Conservation (phyloP, 1,140 invertebrate genomes). For the Vanessa atalanta region DNA sequence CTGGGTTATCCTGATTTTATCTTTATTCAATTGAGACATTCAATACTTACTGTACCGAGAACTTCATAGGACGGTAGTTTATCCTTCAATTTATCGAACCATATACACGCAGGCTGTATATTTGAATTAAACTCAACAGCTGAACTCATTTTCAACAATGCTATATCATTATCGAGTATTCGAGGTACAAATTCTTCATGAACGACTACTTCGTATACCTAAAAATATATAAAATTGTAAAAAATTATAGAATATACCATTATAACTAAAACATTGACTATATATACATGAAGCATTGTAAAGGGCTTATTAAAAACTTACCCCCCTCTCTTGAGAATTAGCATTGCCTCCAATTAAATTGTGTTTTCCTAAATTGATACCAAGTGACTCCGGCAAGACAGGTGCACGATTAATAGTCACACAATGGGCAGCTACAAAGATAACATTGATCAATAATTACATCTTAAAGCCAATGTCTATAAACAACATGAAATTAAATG, state of each 20-base stretch:
- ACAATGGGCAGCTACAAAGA: constrained; percentile 64
- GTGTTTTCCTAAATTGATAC: constrained; percentile 60
- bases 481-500: too few relatives aligned
- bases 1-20: neutral
- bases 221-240: neutral
- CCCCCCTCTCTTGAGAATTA: constrained; percentile 52
- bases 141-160: constrained; percentile 55
- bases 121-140: constrained; percentile 48
- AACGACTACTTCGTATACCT: constrained; percentile 56
- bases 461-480: too few relatives aligned
- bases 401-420: constrained; percentile 44
- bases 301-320: too few relatives aligned
- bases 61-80: constrained; percentile 35
- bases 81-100: constrained; percentile 36
- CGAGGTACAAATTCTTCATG: constrained; percentile 46
- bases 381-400: constrained; percentile 46
- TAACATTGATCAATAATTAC: too few relatives aligned
- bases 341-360: constrained; percentile 54
- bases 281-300: too few relatives aligned
- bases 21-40: neutral
- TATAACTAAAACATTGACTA: too few relatives aligned
- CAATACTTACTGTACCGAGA: constrained; percentile 43
- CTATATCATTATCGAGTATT: constrained; percentile 51
- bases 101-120: constrained; percentile 61
- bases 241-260: too few relatives aligned